Conservation (phyloP, 2,888 invertebrate genomes). For the Megaustenia siamemsis region DNA sequence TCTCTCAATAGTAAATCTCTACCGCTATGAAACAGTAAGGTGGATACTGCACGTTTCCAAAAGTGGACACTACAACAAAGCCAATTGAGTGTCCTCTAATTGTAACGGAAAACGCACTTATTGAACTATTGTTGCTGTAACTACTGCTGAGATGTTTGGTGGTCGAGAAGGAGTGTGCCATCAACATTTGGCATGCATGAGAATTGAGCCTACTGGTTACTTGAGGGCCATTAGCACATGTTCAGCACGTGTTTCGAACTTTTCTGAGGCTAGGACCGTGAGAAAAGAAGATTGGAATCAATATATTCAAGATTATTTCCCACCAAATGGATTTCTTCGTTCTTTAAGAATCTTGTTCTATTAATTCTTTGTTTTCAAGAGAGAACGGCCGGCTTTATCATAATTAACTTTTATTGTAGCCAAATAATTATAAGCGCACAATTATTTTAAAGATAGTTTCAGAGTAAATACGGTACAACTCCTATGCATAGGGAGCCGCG, state of each 20-base stretch:
- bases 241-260: background rate
- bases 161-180: background rate
- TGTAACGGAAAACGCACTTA: background rate
- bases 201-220: conserved; percentile 35
- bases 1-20: too few species aligned
- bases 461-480: too few species aligned
- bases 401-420: too few species aligned
- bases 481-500: too few species aligned
- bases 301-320: background rate
- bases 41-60: background rate
- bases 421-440: too few species aligned
- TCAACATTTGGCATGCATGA: conserved; percentile 10
- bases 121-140: background rate
- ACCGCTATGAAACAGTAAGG: too few species aligned
- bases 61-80: background rate
- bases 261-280: conserved; percentile 28
- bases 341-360: too few species aligned
- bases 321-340: background rate
- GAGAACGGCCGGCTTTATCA: too few species aligned
- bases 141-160: background rate
- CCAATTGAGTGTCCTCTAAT: background rate
- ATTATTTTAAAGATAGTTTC: too few species aligned
- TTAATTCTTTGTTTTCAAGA: too few species aligned
- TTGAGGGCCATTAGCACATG: conserved; percentile 44
- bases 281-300: conserved; percentile 28